Evolutionary conservation across 92 coral and sea anemone species (phyloP).

Genomic region (Epizoanthus stellaris): DNA sequence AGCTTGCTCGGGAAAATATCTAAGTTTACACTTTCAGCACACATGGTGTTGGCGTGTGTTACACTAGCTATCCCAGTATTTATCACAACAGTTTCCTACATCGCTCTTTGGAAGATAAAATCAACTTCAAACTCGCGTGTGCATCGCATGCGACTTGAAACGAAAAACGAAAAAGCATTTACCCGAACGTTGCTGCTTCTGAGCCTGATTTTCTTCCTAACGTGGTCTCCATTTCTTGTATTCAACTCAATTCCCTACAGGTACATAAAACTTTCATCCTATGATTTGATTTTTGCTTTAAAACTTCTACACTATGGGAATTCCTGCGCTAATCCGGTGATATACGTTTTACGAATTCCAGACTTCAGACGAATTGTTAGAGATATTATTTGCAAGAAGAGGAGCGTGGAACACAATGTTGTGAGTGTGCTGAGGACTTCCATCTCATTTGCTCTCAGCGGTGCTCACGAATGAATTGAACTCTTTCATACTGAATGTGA

Average conservation of each 20-base stretch:
- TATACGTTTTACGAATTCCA: conserved; percentile 82
- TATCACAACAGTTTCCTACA: conserved; percentile 60
- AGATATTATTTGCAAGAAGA: background rate
- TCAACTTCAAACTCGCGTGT: conserved; percentile 26
- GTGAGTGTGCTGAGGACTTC: too few relatives aligned
- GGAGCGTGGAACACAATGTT: background rate
- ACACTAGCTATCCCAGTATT: conserved; percentile 52
- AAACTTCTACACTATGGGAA: conserved; percentile 77
- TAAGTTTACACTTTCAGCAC: conserved; percentile 32
- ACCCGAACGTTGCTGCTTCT: conserved; percentile 70
- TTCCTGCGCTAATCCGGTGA: conserved; percentile 78
- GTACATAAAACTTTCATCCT: background rate
- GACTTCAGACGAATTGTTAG: conserved; percentile 51
- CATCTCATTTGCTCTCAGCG: too few relatives aligned
- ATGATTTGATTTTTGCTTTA: conserved; percentile 38
- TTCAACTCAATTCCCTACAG: conserved; percentile 55
- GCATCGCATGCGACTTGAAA: conserved; percentile 1
- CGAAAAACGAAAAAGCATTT: conserved; percentile 56
- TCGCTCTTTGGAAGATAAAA: conserved; percentile 72
- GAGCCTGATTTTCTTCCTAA: conserved; percentile 66
- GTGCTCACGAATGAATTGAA: too few relatives aligned
- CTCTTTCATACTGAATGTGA: too few relatives aligned
- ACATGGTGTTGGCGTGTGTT: conserved; percentile 60
- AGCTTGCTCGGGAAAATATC: conserved; percentile 24
- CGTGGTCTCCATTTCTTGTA: conserved; percentile 82